Base-by-base conservation (phyloP, 1,140 invertebrate genomes). In the Bombus breviceps region DNA sequence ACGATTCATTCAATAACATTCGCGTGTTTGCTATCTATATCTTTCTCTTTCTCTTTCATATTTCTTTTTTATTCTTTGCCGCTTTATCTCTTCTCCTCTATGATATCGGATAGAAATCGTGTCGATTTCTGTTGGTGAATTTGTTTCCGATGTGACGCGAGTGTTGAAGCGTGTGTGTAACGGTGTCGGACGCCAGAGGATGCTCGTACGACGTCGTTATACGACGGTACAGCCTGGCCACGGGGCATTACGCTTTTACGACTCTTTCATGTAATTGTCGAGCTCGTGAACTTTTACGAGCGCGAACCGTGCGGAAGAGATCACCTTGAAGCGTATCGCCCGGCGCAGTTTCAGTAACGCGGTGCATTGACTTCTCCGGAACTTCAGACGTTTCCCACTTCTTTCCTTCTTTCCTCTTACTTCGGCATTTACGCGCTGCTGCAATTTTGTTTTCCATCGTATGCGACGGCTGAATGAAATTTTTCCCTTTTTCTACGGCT, bases 251-350 rank as follows among this genome's bases (percentile, higher is more conserved):
- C 91, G 92, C 91, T 92, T 95, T 94, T 94, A 94, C 93, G 93
- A 92, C 91, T 93, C 92, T 93, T 93, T 94, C 93, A 89, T 93
- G 93, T 94, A 94, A 94, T 94, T 94, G 94, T 94, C 92, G 92
- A 92, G 92, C 91, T 94, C 93, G 93, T 94, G 92, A 92, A 94
- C 91, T 94, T 94, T 95, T 95, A 94, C 92, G 94, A 94, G 83
- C 88, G 57, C 62, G 85, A 80, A 74, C 81, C 77, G 72, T 86
- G 86, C 74, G 64, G 66, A 62, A 62, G 62, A 81, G 81, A 89
- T 90, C 81, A 88, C 69, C 85, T 80, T 66, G 73, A 82, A 82
- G 77, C 89, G 75, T 71, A 80, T 78, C 69, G 66, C 66, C 74
- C 84, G 78, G 78, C 71, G 77, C 71, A 39, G 57, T 86, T 64